These are phyloP conservation scores for Frankliniella fusca DNA, from an alignment of 2,888 invertebrate species.

Conservation along the genomic window DNA sequence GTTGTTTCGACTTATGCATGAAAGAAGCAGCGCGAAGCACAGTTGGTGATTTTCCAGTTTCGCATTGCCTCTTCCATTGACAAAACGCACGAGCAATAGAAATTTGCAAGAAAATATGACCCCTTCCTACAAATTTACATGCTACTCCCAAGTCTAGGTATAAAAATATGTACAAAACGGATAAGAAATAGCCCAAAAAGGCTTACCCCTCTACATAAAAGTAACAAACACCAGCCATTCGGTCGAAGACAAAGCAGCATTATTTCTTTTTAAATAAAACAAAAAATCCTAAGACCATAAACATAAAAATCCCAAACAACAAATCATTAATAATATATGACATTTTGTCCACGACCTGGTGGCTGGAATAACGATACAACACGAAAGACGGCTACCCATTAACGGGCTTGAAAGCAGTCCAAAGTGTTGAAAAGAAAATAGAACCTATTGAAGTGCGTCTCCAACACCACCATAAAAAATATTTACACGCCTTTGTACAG, in stretches of 20 bases:
- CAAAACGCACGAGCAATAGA: conserved; percentile 11
- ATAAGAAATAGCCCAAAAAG: neutral
- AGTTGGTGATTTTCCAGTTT: neutral
- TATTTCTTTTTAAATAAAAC: neutral
- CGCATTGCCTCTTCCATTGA: conserved; percentile 15
- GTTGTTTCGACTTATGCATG: neutral
- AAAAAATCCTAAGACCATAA: neutral
- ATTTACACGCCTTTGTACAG: neutral
- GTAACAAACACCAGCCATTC: conserved; percentile 12
- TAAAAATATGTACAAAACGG: conserved; percentile 15
- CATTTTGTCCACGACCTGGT: conserved; percentile 24
- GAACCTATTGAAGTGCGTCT: conserved; percentile 19
- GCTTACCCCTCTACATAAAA: conserved; percentile 12
- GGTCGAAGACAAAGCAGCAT: conserved; percentile 7
- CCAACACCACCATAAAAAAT: neutral
- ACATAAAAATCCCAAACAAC: neutral
- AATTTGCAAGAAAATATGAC: conserved; percentile 19
- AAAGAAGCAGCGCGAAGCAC: conserved; percentile 16
- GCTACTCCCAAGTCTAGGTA: neutral
- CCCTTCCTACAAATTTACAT: conserved; percentile 19
- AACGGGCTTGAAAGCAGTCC: neutral
- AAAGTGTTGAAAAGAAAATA: conserved; percentile 11
- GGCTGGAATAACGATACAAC: conserved; percentile 11
- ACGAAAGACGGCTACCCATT: neutral
- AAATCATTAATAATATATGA: conserved; percentile 2